Conservation (phyloP, 2,113 vertebrate species). For the Phoxinus phoxinus region DNA sequence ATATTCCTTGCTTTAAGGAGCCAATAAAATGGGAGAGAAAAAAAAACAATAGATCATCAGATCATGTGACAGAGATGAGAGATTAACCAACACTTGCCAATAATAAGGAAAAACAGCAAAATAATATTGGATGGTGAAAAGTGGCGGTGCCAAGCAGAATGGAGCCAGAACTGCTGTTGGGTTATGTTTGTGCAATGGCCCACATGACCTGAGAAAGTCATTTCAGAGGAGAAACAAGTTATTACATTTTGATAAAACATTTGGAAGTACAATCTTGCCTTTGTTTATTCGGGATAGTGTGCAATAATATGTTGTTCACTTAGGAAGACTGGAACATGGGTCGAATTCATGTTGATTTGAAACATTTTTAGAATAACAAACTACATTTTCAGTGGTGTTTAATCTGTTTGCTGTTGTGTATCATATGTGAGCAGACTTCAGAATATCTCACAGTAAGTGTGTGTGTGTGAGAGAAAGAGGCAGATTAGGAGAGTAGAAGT, state of each 20-base stretch:
- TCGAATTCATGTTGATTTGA: too few relatives aligned
- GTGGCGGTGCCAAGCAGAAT: neutral
- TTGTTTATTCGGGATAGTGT: neutral
- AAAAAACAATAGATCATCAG: too few relatives aligned
- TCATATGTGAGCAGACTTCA: neutral
- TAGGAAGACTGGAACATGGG: too few relatives aligned
- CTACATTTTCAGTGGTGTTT: neutral
- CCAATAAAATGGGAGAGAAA: too few relatives aligned
- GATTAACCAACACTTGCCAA: too few relatives aligned
- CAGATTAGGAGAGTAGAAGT: neutral
- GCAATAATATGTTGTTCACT: neutral
- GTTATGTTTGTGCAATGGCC: neutral
- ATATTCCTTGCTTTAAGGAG: too few relatives aligned
- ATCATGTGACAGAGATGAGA: too few relatives aligned
- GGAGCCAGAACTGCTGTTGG: neutral
- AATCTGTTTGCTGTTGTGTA: neutral
- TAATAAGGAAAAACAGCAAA: too few relatives aligned
- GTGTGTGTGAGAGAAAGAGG: slow-evolving; percentile 19
- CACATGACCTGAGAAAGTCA: neutral
- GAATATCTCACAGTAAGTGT: slow-evolving; percentile 46
- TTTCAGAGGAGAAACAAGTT: neutral
- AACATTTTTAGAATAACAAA: neutral
- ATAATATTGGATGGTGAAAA: neutral
- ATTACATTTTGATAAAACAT: too few relatives aligned
- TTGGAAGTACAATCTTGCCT: too few relatives aligned